phyloP scores from a whole-genome alignment of 2,797 vertebrate genomes.

The Myioborus melanocephalus region DNA sequence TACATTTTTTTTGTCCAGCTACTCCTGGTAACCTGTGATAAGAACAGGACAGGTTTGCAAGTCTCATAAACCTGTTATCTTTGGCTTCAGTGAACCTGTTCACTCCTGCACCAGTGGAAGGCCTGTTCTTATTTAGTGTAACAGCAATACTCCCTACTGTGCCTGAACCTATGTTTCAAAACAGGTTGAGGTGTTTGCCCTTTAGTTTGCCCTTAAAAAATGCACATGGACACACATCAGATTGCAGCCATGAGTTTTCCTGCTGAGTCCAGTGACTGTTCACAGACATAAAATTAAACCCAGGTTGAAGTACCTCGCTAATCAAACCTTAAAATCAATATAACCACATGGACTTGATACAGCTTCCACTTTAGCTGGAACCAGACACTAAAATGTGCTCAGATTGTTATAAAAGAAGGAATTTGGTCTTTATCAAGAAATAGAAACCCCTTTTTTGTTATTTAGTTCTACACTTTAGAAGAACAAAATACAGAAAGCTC shows the following conservation, averaged over 20 bases:
- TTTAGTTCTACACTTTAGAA: conserved; percentile 1
- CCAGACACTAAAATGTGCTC: neutral
- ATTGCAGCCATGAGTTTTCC: neutral
- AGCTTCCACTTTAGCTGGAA: neutral
- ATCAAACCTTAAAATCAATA: conserved; percentile 2
- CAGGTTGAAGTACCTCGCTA: neutral
- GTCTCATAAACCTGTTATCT: neutral
- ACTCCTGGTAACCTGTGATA: neutral
- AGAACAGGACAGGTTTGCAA: neutral
- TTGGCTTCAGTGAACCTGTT: neutral
- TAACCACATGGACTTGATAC: neutral
- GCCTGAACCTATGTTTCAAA: neutral
- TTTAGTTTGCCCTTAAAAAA: neutral
- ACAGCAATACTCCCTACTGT: neutral
- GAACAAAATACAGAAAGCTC: neutral
- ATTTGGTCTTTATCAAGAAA: conserved; percentile 5
- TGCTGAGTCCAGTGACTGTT: neutral
- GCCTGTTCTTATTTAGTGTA: neutral
- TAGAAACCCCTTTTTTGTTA: neutral
- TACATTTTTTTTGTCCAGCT: neutral
- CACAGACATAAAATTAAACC: conserved; percentile 5
- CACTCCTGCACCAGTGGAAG: neutral
- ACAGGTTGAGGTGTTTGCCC: neutral
- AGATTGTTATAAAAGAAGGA: neutral
- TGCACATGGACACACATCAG: neutral